Percentiles rank a stretch among this genome's conserved stretches.
phyloP scores from a whole-genome alignment of 2,113 vertebrate genomes.

The Phoenicopterus ruber region DNA sequence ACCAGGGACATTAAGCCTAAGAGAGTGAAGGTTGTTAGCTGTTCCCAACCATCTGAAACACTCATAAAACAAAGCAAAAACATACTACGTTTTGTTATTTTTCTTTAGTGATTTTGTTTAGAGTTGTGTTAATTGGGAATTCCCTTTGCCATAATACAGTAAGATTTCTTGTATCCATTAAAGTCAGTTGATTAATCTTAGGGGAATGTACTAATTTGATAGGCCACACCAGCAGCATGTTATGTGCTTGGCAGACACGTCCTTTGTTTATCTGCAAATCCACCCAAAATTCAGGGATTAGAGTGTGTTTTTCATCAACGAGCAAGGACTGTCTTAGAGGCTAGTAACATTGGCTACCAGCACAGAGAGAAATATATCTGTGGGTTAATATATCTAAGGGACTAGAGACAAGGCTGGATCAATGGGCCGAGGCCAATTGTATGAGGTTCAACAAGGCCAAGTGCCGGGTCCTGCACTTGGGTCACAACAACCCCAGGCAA shows the following conservation, averaged over 20 bases:
- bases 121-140: neutral
- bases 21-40: neutral
- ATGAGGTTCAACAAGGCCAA: too few relatives aligned
- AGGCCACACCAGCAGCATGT: neutral
- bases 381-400: neutral
- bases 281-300: neutral
- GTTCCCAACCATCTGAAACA: neutral
- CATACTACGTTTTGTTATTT: neutral
- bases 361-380: neutral
- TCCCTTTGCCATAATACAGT: neutral
- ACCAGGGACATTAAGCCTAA: neutral
- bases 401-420: neutral
- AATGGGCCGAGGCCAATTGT: too few relatives aligned
- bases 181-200: neutral
- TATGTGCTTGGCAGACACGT: neutral
- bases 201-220: neutral
- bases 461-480: too few relatives aligned
- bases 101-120: neutral
- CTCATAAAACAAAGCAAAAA: neutral
- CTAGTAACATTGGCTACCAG: neutral
- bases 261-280: neutral
- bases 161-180: neutral
- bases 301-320: neutral
- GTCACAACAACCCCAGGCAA: too few relatives aligned
- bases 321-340: neutral